Conservation (phyloP, 2,888 invertebrate species). For the Quadroppia sp. region DNA sequence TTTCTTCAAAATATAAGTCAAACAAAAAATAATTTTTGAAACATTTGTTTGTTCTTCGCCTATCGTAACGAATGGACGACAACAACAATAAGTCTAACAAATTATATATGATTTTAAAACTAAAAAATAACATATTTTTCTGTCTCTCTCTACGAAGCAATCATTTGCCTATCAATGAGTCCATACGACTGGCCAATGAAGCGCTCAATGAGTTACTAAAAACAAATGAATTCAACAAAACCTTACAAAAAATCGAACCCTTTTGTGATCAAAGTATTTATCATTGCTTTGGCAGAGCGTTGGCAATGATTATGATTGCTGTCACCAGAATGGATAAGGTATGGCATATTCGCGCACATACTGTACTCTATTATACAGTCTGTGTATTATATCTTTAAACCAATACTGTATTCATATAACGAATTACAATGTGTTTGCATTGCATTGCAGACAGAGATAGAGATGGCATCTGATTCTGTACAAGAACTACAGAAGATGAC, state of each 20-base stretch:
- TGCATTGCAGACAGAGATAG: conserved; percentile 34
- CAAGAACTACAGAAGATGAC: conserved; percentile 5
- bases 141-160: too few species aligned
- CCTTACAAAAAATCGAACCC: neutral
- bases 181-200: neutral
- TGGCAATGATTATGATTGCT: neutral
- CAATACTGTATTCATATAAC: neutral
- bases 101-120: too few species aligned
- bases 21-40: too few species aligned
- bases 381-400: neutral
- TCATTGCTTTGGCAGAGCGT: neutral
- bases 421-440: neutral
- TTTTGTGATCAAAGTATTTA: neutral
- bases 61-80: too few species aligned
- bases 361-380: neutral
- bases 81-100: too few species aligned
- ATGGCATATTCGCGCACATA: neutral
- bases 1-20: too few species aligned
- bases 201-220: neutral
- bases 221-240: neutral
- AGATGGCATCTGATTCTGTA: conserved; percentile 15
- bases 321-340: conserved; percentile 27
- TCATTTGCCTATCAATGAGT: neutral
- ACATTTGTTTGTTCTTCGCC: too few species aligned
- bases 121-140: too few species aligned